phyloP scores from a whole-genome alignment of 2,888 invertebrate genomes.

The Patella depressa region DNA sequence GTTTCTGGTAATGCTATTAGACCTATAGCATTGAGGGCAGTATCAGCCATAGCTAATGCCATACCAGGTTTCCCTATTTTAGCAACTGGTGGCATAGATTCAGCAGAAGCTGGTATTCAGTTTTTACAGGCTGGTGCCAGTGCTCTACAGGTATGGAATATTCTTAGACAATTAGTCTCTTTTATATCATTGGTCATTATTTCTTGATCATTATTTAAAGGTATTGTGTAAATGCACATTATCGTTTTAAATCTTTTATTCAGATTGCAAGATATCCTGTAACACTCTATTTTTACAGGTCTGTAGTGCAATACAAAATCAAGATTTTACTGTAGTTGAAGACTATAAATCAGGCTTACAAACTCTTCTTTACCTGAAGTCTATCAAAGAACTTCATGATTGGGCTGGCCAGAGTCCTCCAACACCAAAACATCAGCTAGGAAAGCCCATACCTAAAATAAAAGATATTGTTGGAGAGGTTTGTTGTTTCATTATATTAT shows the following conservation, averaged over 20 bases:
- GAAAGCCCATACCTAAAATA: slow-evolving; percentile 82
- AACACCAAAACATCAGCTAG: slow-evolving; percentile 89
- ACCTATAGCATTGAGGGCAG: slow-evolving; percentile 92
- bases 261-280: background rate
- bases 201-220: too few relatives aligned
- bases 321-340: slow-evolving; percentile 96
- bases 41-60: slow-evolving; percentile 86
- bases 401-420: slow-evolving; percentile 98
- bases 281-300: slow-evolving; percentile 75
- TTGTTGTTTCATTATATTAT: slow-evolving; percentile 38
- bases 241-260: too few relatives aligned
- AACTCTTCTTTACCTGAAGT: slow-evolving; percentile 85
- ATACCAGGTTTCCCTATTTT: slow-evolving; percentile 92
- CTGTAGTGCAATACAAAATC: slow-evolving; percentile 97
- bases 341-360: slow-evolving; percentile 93
- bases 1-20: slow-evolving; percentile 94
- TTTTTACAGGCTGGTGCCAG: slow-evolving; percentile 94
- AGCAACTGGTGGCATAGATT: slow-evolving; percentile 97
- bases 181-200: too few relatives aligned
- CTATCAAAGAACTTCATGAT: slow-evolving; percentile 71
- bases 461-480: slow-evolving; percentile 78
- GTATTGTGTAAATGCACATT: too few relatives aligned
- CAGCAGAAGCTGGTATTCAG: slow-evolving; percentile 94
- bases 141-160: slow-evolving; percentile 82
- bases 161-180: too few relatives aligned